phyloP scores from a whole-genome alignment of 2,888 invertebrate species.

The Yponomeuta malinellus region DNA sequence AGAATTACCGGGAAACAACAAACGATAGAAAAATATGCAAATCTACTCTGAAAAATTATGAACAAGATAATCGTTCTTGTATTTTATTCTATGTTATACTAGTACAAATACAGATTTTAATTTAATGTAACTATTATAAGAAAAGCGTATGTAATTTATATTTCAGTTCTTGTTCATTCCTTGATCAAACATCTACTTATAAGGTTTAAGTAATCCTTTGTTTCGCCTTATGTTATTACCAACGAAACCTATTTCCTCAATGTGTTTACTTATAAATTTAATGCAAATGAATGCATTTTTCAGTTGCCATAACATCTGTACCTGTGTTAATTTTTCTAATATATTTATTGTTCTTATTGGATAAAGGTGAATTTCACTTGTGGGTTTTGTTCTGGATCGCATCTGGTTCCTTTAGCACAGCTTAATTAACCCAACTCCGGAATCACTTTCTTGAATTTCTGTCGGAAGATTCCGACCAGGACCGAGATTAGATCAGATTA shows the following conservation, averaged over 20 bases:
- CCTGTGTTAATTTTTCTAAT: not conserved
- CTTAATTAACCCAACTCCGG: too few species aligned
- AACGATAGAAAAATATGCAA: not conserved
- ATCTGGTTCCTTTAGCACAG: too few species aligned
- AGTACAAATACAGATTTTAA: not conserved
- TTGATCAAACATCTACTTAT: not conserved
- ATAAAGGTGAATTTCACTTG: too few species aligned
- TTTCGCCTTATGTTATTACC: not conserved
- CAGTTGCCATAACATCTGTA: constrained; percentile 3
- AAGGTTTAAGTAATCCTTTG: not conserved
- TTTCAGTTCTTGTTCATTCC: not conserved
- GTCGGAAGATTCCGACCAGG: too few species aligned
- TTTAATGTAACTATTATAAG: not conserved
- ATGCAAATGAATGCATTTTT: not conserved
- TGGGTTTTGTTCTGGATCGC: too few species aligned
- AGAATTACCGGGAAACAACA: not conserved
- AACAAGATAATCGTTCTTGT: not conserved
- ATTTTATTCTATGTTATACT: not conserved
- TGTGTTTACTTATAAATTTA: too few species aligned
- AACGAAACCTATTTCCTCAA: too few species aligned
- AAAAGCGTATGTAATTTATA: not conserved
- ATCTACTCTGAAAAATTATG: not conserved
- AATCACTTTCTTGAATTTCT: too few species aligned
- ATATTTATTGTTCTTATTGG: not conserved
- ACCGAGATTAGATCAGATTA: too few species aligned